Evolutionary conservation across 2,888 invertebrate species (phyloP).

Genomic region (Ectemnius lituratus): DNA sequence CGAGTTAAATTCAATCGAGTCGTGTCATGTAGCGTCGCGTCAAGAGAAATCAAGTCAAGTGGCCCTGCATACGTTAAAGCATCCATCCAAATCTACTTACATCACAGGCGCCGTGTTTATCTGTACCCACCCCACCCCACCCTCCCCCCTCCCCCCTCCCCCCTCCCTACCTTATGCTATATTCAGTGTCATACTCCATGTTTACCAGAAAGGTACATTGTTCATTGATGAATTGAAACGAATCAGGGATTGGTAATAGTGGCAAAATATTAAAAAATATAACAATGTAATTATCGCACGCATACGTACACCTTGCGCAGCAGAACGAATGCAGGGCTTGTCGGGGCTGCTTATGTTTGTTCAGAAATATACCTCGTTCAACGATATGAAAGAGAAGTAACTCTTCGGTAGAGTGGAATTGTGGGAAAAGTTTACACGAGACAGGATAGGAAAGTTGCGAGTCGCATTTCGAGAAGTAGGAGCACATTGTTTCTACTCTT

Average conservation of each 20-base stretch:
- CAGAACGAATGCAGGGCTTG: conserved; percentile 69
- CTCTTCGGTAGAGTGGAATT: too few relatives aligned
- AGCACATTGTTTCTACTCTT: too few relatives aligned
- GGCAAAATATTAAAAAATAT: conserved; percentile 67
- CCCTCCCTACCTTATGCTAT: conserved; percentile 63
- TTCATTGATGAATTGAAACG: conserved; percentile 56
- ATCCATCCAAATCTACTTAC: conserved; percentile 70
- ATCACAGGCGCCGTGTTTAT: conserved; percentile 73
- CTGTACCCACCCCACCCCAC: conserved; percentile 49
- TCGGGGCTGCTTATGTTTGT: conserved; percentile 60
- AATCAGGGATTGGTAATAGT: conserved; percentile 57
- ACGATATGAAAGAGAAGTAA: conserved; percentile 20
- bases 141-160: too few relatives aligned
- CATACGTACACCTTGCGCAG: conserved; percentile 61
- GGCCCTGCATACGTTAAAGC: conserved; percentile 67
- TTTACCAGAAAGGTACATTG: conserved; percentile 63
- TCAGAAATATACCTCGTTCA: conserved; percentile 66
- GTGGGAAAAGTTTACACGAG: too few relatives aligned
- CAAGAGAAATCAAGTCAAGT: conserved; percentile 19
- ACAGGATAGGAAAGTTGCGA: not conserved
- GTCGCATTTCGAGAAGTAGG: too few relatives aligned
- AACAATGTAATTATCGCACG: conserved; percentile 66
- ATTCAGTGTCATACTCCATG: conserved; percentile 56
- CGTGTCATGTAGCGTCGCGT: not conserved
- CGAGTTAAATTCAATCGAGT: conserved; percentile 15